Base-by-base conservation (phyloP, 2,888 invertebrate genomes). In the Strigamia crassipes region DNA sequence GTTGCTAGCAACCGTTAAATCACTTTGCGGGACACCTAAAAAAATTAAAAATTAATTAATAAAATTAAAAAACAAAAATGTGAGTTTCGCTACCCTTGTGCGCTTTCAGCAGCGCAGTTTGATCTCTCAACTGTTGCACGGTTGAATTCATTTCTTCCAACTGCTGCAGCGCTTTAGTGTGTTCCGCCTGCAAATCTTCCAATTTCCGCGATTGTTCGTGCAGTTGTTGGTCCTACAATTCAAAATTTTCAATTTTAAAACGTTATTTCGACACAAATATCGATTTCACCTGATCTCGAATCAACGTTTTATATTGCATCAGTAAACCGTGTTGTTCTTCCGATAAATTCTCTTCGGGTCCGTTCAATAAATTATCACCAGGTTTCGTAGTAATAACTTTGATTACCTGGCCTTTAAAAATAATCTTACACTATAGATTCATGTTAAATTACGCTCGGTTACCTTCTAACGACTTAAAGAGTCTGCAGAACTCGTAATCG, bases 401-500 rank as follows among this genome's bases (percentile, higher is more conserved):
- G 82, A 87, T 86, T 79, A 87, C 87, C 83, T 87, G 87, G 84
- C 86, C 88, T 89, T 34, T 34, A 34, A 34, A 34, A 34, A 34
- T 6, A n/a, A n/a, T n/a, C n/a, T n/a, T n/a, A n/a, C n/a, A n/a
- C n/a, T n/a, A n/a, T n/a, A n/a, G n/a, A n/a, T n/a, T n/a, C n/a
- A n/a, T n/a, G n/a, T n/a, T n/a, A n/a, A n/a, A n/a, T n/a, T n/a
- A n/a, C n/a, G n/a, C n/a, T n/a, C n/a, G n/a, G n/a, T n/a, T n/a
- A 85, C 86, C 85, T 87, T 90, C 90, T 81, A 89, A 85, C 81
- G 86, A 87, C 85, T 96, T 98, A 87, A 96, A 95, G 34, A 98
- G 90, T 86, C 93, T 92, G 86, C 97, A 97, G 89, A 98, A 99
- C 89, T 97, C 96, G 87, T 95, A 96, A 88, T 99, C 99, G 66